Base-by-base conservation (phyloP, 2,888 invertebrate species). In the Anaspis maculata region DNA sequence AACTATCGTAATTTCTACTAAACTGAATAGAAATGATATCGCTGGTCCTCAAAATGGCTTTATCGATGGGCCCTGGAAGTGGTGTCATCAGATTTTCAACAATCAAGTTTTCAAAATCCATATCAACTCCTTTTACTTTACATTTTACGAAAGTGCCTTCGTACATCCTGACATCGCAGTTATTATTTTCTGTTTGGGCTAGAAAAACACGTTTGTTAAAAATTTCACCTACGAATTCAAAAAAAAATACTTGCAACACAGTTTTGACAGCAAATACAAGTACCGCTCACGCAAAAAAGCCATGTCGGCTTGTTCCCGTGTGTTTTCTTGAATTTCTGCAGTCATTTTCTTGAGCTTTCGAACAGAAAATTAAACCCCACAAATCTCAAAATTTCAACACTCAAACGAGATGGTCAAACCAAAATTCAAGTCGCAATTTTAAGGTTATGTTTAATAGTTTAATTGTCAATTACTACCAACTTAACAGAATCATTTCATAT, bases 31-130 rank as follows among this genome's bases (percentile, higher is more conserved):
- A 52, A 36, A 52, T 51, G 24, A 64, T 54, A 51, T 64, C 64
- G 36, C 41, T 53, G 12, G 54, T 50, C 43, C 62, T 46, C 25
- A 64, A 40, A 30, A 57, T 50, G 13, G 60, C 59, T 22, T 38
- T 48, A 27, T 46, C 42, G 13, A 59, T 34, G 5, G 45, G 32
- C 27, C 34, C 33, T 3, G 54, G 50, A 27, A 46, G 39, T 12
- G 57, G 54, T 13, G 61, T 59, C 29, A 44, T 37, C 13, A 64
- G 44, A 45, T 62, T 49, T 41, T 61, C 57, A 2, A 62, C 58
- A 13, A 62, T 32, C n/a, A 62, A 37, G 39, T 58, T 56, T 39
- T 60, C 51, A 45, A 58, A 57, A 41, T 52, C 32, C 6, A 52
- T 43, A 44, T 62, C 57, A 25, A 61, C 52, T 11, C 58, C 59